Base-by-base conservation (phyloP, 2,113 vertebrate genomes). In the Amia ocellicauda region DNA sequence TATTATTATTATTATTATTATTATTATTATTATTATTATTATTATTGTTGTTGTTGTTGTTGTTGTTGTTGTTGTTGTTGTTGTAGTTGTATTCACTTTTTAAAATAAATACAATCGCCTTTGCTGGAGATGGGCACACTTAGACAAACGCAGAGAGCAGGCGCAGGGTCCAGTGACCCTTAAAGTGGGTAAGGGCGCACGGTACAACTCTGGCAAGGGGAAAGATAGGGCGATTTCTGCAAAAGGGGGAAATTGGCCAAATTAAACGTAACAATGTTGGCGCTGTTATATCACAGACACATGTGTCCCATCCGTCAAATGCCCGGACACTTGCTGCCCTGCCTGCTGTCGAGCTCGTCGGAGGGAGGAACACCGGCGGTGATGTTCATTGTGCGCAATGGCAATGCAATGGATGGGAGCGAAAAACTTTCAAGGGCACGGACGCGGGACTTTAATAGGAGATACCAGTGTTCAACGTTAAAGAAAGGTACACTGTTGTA, bases 241-340 rank as follows among this genome's bases (percentile, higher is more conserved):
- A 26, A 42, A 57, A 52, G 52, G 56, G 60, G 62, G 20, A 71
- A 82, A 84, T 81, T 83, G 73, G 74, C 78, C 70, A 80, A 80
- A 80, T 83, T 78, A 76, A 82, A 67, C 64, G 58, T 67, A 67
- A 79, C 50, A 60, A 78, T 79, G 78, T 22, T 51, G 42, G 49
- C 56, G 60, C 64, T 58, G 79, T 80, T 85, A 78, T 77, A 67
- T 85, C 78, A 84, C 69, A 13, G 14, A 64, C 72, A 77, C 83
- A 83, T 87, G 80, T 85, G 83, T 71, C 74, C 70, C 36, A 60
- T 19, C 29, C 68, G 64, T 61, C 68, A 78, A 79, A 64, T 77
- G 73, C 68, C 79, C n/a, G 60, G 74, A 73, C 23, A 67, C 42
- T 75, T 55, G 69, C 65, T 23, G 58, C 52, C 4, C 60, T 29